These are phyloP conservation scores for Meda fulgida DNA, from an alignment of 2,797 vertebrate species.

Conservation along the genomic window DNA sequence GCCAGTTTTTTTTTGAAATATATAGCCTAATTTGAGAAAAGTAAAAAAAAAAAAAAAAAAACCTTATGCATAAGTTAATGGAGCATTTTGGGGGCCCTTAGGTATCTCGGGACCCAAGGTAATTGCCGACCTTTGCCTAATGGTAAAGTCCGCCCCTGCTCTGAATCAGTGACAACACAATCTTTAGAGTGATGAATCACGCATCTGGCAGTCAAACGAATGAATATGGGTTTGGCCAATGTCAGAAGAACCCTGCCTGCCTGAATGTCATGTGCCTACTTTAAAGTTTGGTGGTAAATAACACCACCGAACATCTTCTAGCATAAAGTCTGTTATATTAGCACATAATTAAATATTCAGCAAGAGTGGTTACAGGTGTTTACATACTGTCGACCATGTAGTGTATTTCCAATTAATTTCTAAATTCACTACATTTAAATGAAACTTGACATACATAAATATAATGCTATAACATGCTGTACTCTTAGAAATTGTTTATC, in stretches of 20 bases:
- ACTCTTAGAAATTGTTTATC: neutral
- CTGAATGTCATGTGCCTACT: neutral
- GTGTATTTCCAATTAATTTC: neutral
- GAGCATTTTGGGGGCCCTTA: too few species aligned
- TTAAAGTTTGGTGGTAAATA: neutral
- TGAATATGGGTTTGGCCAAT: neutral
- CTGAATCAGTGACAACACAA: neutral
- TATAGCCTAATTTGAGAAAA: too few species aligned
- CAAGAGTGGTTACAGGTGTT: neutral
- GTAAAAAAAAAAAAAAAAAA: too few species aligned
- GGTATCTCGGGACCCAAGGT: too few species aligned
- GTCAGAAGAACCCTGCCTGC: neutral
- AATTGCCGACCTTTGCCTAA: too few species aligned
- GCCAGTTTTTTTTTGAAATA: too few species aligned
- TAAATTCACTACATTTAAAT: neutral
- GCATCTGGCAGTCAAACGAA: neutral
- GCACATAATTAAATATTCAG: neutral
- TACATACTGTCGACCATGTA: neutral
- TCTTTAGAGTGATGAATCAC: constrained; percentile 6
- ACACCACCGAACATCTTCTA: neutral
- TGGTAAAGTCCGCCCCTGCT: too few species aligned
- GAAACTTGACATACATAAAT: neutral
- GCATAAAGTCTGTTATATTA: neutral
- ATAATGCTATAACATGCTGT: neutral
- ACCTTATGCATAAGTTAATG: too few species aligned